Conservation (phyloP, 2,888 invertebrate species). For the Lissonota sp. region DNA sequence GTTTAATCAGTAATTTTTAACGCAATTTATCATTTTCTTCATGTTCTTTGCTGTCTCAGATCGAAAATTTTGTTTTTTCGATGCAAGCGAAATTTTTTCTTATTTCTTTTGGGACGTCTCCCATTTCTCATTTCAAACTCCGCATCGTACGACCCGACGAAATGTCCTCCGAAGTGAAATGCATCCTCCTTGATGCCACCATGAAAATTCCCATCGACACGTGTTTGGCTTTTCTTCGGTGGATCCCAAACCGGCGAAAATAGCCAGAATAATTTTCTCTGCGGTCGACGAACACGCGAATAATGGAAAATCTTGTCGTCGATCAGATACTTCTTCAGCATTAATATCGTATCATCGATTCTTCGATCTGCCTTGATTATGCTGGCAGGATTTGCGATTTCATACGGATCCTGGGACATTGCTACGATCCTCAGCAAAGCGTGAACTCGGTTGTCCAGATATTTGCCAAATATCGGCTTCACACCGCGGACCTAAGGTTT, state of each 20-base stretch:
- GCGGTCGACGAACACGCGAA: not conserved
- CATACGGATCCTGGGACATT: not conserved
- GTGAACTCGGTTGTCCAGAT: conserved; percentile 16
- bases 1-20: too few species aligned
- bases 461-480: conserved; percentile 1
- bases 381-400: not conserved
- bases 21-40: too few species aligned
- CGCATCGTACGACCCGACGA: too few species aligned
- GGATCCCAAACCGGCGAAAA: not conserved
- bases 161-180: too few species aligned
- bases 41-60: too few species aligned
- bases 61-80: too few species aligned
- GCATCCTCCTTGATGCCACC: too few species aligned
- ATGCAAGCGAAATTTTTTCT: too few species aligned
- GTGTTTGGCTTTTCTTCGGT: too few species aligned
- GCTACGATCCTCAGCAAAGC: conserved; percentile 17
- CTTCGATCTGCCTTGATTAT: not conserved
- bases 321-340: conserved; percentile 5
- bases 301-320: not conserved
- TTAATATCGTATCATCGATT: conserved; percentile 18
- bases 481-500: not conserved
- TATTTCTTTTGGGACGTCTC: too few species aligned
- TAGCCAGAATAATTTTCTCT: conserved; percentile 6
- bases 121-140: too few species aligned
- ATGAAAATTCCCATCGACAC: too few species aligned